Conservation (phyloP, 2,113 vertebrate species). For the Galeopterus variegatus region DNA sequence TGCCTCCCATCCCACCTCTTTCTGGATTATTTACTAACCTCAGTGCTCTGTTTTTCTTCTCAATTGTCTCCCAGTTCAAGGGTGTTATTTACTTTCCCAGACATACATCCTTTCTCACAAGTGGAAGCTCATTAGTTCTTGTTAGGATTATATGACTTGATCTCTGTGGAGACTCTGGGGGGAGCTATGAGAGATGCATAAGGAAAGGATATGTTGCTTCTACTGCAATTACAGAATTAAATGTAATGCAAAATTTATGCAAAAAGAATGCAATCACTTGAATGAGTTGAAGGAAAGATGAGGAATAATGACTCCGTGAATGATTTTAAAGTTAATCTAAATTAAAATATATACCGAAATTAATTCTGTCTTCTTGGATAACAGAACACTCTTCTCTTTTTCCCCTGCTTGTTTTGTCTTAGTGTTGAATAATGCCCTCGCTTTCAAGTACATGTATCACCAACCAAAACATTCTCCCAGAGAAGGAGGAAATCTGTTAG, state of each 20-base stretch:
- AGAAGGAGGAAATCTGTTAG: slow-evolving; percentile 59
- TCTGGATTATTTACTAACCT: slow-evolving; percentile 61
- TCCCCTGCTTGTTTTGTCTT: not conserved
- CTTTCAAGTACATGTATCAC: slow-evolving; percentile 47
- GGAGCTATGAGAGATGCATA: slow-evolving; percentile 10
- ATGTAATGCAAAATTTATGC: slow-evolving; percentile 58
- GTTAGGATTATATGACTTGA: slow-evolving; percentile 76
- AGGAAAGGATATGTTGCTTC: slow-evolving; percentile 52
- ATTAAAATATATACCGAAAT: slow-evolving; percentile 73
- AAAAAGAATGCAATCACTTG: slow-evolving; percentile 71
- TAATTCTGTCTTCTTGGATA: slow-evolving; percentile 64
- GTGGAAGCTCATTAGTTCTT: slow-evolving; percentile 79
- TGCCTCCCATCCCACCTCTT: slow-evolving; percentile 3
- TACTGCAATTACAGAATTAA: slow-evolving; percentile 78
- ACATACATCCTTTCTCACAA: slow-evolving; percentile 75
- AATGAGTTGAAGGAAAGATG: slow-evolving; percentile 48
- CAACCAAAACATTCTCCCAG: not conserved
- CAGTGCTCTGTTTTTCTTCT: slow-evolving; percentile 69
- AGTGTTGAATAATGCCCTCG: slow-evolving; percentile 2
- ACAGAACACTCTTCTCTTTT: not conserved
- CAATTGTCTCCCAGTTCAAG: slow-evolving; percentile 79
- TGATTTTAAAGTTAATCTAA: slow-evolving; percentile 74
- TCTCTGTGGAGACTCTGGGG: slow-evolving; percentile 63
- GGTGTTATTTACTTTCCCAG: slow-evolving; percentile 82
- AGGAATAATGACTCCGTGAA: slow-evolving; percentile 31